phyloP scores from a whole-genome alignment of 2,797 vertebrate species.

The Coluber constrictor region DNA sequence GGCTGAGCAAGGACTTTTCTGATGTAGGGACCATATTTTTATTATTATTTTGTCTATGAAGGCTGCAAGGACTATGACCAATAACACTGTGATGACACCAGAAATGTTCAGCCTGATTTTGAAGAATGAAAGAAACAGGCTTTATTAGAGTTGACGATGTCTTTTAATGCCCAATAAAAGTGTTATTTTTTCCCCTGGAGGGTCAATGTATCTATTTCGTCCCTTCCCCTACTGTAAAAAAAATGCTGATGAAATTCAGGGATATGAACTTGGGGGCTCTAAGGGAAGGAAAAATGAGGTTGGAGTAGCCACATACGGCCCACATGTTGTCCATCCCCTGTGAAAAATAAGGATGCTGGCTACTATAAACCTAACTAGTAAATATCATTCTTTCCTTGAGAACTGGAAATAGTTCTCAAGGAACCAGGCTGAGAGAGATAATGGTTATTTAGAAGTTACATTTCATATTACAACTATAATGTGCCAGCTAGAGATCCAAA shows the following conservation, averaged over 20 bases:
- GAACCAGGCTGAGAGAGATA: not conserved
- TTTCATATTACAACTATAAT: not conserved
- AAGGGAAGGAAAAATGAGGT: not conserved
- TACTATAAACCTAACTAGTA: not conserved
- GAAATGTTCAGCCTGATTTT: not conserved
- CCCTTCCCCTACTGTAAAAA: not conserved
- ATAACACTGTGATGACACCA: not conserved
- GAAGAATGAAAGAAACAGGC: not conserved
- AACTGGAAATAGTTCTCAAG: not conserved
- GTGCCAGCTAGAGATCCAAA: not conserved
- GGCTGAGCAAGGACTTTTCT: not conserved
- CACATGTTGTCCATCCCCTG: not conserved
- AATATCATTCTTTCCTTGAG: not conserved
- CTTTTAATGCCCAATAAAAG: not conserved
- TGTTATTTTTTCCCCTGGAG: not conserved
- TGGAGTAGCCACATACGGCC: not conserved
- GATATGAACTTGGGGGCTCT: not conserved
- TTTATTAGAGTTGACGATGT: not conserved
- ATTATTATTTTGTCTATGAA: not conserved
- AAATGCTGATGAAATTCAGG: not conserved
- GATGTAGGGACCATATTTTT: not conserved
- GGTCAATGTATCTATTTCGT: not conserved
- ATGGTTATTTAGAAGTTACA: not conserved
- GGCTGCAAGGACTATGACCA: not conserved
- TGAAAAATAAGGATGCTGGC: not conserved